phyloP scores from a whole-genome alignment of 2,888 invertebrate species.

The Alcis repandata region DNA sequence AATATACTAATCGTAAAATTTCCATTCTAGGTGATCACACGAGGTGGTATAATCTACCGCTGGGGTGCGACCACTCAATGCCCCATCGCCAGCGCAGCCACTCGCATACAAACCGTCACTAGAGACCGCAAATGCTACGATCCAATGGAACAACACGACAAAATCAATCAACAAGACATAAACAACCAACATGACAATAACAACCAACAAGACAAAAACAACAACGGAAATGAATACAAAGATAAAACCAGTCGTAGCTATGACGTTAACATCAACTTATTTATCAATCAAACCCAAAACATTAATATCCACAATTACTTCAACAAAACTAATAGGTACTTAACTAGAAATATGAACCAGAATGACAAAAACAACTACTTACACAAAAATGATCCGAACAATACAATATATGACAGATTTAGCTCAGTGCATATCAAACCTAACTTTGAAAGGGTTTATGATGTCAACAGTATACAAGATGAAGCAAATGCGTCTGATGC shows the following conservation, averaged over 20 bases:
- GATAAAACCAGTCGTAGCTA: constrained; percentile 24
- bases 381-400: constrained; percentile 30
- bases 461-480: constrained; percentile 22
- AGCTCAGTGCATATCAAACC: constrained; percentile 16
- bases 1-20: neutral
- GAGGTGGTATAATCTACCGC: constrained; percentile 78
- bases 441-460: constrained; percentile 18
- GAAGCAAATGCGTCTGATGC: constrained; percentile 57
- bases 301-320: constrained; percentile 2
- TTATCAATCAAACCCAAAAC: constrained; percentile 7
- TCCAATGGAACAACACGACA: constrained; percentile 38
- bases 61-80: constrained; percentile 84
- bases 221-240: constrained; percentile 8
- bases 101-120: constrained; percentile 61
- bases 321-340: constrained; percentile 35
- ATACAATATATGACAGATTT: constrained; percentile 32
- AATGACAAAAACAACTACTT: constrained; percentile 37
- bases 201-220: constrained; percentile 17
- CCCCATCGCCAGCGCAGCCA: constrained; percentile 62
- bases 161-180: constrained; percentile 15
- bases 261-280: constrained; percentile 16
- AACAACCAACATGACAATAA: constrained; percentile 5
- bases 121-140: constrained; percentile 63
- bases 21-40: constrained; percentile 72
- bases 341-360: constrained; percentile 43